Percentiles rank a stretch among this genome's conserved stretches.
phyloP scores from a whole-genome alignment of 2,113 vertebrate genomes.

The Microcebus tavaratra region DNA sequence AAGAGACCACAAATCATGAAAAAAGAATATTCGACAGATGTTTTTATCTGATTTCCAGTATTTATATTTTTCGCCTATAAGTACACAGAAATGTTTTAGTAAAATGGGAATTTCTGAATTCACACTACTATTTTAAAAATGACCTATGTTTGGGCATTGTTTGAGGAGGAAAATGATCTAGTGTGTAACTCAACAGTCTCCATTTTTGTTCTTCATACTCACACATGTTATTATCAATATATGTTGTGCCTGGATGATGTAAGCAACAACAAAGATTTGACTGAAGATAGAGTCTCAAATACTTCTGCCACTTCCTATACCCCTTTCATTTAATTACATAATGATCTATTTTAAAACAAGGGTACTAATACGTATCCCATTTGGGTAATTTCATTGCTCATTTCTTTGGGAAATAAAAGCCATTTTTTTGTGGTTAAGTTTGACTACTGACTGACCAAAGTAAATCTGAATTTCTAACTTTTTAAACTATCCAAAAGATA shows the following conservation, averaged over 20 bases:
- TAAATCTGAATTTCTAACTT: neutral
- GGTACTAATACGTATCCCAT: neutral
- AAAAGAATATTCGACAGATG: neutral
- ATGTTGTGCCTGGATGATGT: neutral
- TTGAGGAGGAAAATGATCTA: neutral
- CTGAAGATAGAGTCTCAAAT: neutral
- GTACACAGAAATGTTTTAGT: neutral
- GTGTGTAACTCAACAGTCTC: neutral
- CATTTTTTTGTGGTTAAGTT: neutral
- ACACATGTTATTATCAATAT: neutral
- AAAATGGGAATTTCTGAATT: constrained; percentile 4
- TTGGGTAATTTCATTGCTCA: neutral
- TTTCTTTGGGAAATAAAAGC: neutral
- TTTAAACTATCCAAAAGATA: constrained; percentile 1
- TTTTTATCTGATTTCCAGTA: neutral
- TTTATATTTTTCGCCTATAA: neutral
- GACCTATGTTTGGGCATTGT: neutral
- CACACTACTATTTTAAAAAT: neutral
- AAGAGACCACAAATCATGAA: neutral
- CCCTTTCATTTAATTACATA: neutral
- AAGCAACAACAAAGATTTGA: neutral
- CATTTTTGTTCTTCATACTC: neutral
- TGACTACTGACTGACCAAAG: neutral
- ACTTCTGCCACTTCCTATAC: rapidly evolving
- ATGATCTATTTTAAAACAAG: neutral